phyloP scores from a whole-genome alignment of 2,888 invertebrate species.

The Rhagonycha fulva region DNA sequence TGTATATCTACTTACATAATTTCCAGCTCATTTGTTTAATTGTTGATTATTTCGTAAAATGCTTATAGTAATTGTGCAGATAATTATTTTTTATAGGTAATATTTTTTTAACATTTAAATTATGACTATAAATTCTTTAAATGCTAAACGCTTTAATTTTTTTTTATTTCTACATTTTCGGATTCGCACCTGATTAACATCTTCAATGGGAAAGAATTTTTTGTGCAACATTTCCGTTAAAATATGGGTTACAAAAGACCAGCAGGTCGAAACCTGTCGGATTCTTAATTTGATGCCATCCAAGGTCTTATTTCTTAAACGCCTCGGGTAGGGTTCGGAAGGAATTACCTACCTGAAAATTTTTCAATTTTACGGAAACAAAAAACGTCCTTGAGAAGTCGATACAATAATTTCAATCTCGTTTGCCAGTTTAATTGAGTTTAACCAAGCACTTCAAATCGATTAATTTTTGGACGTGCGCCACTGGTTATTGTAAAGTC shows the following conservation, averaged over 20 bases:
- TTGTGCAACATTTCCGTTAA: not conserved
- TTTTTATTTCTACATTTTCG: not conserved
- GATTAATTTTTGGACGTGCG: not conserved
- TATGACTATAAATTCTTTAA: not conserved
- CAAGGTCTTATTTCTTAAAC: not conserved
- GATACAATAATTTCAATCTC: not conserved
- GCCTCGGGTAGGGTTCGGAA: not conserved
- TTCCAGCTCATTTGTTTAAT: not conserved
- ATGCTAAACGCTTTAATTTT: not conserved
- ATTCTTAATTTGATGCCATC: not conserved
- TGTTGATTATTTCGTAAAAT: not conserved
- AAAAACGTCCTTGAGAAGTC: not conserved
- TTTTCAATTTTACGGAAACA: not conserved
- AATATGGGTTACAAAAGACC: not conserved
- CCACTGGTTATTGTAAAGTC: constrained; percentile 4
- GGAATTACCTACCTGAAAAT: not conserved
- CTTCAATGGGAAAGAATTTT: not conserved
- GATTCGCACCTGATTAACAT: not conserved
- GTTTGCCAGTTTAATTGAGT: not conserved
- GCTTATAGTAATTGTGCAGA: not conserved
- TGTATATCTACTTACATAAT: too few relatives aligned
- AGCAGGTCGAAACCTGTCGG: not conserved
- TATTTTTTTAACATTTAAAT: too few relatives aligned
- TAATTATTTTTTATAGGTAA: not conserved
- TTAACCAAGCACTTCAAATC: not conserved